Percentiles rank a stretch among this genome's conserved stretches.
These are phyloP conservation scores for Ceriagrion tenellum DNA, from an alignment of 2,888 invertebrate species.

Conservation along the genomic window DNA sequence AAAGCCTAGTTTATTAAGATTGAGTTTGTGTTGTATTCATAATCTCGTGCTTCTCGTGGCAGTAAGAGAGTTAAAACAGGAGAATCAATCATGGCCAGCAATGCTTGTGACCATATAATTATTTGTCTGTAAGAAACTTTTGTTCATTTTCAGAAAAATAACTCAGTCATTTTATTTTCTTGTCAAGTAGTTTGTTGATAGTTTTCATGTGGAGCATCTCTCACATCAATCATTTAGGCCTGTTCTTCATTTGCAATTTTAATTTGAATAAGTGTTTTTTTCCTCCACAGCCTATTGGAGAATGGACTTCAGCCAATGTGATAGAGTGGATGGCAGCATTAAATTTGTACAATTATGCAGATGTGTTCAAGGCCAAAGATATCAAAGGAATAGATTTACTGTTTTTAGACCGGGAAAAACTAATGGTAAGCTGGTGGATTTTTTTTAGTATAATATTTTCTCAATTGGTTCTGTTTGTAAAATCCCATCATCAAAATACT, in stretches of 20 bases:
- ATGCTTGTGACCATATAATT: too few relatives aligned
- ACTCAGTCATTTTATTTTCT: too few relatives aligned
- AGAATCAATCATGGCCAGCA: too few relatives aligned
- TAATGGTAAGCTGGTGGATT: slow-evolving; percentile 80
- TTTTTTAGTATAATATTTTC: too few relatives aligned
- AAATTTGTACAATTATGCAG: slow-evolving; percentile 86
- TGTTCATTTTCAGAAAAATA: too few relatives aligned
- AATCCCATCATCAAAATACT: too few relatives aligned
- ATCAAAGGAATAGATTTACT: slow-evolving; percentile 85
- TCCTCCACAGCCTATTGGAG: slow-evolving; percentile 82
- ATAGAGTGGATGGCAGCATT: slow-evolving; percentile 88
- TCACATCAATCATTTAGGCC: background rate
- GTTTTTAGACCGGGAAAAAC: slow-evolving; percentile 83
- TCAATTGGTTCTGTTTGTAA: too few relatives aligned
- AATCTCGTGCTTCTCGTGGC: too few relatives aligned
- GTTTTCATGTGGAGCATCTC: background rate
- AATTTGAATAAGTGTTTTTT: slow-evolving; percentile 70
- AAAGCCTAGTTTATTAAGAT: too few relatives aligned
- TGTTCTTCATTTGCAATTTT: background rate
- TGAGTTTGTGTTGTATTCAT: too few relatives aligned
- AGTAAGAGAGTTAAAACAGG: too few relatives aligned
- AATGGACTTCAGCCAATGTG: slow-evolving; percentile 86
- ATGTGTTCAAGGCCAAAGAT: slow-evolving; percentile 85
- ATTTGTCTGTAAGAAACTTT: too few relatives aligned
- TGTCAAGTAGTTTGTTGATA: background rate